Percentiles rank a stretch among this genome's conserved stretches.
Evolutionary conservation across 2,797 vertebrate species (phyloP).

Genomic region (Discoglossus pictus): DNA sequence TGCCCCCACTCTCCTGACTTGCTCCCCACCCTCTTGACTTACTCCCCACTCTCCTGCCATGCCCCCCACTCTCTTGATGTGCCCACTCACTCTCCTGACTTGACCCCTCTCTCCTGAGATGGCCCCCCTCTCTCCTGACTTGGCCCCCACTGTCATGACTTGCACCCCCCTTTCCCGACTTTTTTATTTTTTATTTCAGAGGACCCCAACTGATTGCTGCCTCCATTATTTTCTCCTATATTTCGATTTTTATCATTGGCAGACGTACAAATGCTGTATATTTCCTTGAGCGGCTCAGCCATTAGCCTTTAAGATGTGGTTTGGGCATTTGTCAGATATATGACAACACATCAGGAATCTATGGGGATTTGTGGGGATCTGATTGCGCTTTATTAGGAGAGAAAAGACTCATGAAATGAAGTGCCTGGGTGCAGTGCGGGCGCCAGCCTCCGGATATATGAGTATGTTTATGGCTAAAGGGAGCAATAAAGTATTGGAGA

Average conservation of each 20-base stretch:
- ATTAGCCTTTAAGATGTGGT: conserved; percentile 27
- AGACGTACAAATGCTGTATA: conserved; percentile 17
- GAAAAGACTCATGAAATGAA: not conserved
- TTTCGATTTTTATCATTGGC: conserved; percentile 16
- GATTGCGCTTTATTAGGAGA: conserved; percentile 18
- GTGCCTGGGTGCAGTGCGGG: not conserved
- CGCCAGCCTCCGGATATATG: not conserved
- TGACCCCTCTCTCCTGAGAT: too few relatives aligned
- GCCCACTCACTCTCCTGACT: too few relatives aligned
- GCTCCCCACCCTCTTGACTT: too few relatives aligned
- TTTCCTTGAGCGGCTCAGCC: not conserved
- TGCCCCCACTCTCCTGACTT: too few relatives aligned
- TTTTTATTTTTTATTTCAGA: conserved; percentile 3
- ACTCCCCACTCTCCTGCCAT: too few relatives aligned
- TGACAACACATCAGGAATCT: not conserved
- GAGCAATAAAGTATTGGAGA: not conserved
- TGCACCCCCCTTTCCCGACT: too few relatives aligned
- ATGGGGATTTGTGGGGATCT: conserved; percentile 2
- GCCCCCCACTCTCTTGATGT: too few relatives aligned
- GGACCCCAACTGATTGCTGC: conserved; percentile 15
- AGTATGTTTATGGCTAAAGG: not conserved
- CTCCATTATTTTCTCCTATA: conserved; percentile 26
- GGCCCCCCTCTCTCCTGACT: too few relatives aligned
- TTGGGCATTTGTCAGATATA: conserved; percentile 13
- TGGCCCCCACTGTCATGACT: too few relatives aligned